Percentiles rank a stretch among this genome's conserved stretches.
Conservation (phyloP, 2,113 vertebrate genomes). For the Hemiscyllium ocellatum region DNA sequence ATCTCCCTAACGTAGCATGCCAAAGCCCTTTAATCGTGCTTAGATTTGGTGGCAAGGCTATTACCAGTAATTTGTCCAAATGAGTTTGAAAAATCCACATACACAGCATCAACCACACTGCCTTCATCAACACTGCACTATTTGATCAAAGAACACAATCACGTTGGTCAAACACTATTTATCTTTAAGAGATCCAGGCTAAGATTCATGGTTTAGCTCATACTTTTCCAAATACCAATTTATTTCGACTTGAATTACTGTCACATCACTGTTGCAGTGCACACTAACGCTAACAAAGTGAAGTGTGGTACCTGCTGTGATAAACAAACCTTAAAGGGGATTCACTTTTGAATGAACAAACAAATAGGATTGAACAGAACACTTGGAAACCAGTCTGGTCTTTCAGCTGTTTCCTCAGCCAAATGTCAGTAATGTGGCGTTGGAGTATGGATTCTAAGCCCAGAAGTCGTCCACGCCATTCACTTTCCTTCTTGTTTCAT, state of each 20-base stretch:
- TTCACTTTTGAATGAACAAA: background rate
- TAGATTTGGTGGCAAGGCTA: background rate
- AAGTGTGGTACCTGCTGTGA: background rate
- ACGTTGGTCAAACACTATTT: background rate
- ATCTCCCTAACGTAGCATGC: background rate
- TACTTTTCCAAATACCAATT: background rate
- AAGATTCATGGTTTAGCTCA: background rate
- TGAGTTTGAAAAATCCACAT: background rate
- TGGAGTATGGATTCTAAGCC: too few species aligned
- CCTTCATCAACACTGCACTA: background rate
- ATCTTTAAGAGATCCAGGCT: background rate
- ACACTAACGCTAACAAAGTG: background rate
- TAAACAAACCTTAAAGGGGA: background rate
- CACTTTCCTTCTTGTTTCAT: too few species aligned
- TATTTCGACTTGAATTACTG: background rate
- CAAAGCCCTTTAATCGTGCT: background rate
- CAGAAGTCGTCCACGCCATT: too few species aligned
- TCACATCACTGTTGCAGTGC: background rate
- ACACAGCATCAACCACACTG: background rate
- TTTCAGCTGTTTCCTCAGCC: background rate
- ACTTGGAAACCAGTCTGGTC: background rate
- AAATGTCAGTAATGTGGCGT: background rate
- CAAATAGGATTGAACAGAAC: background rate
- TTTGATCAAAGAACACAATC: background rate
- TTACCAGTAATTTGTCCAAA: background rate